These are phyloP conservation scores for Drosophila kanapiae DNA, from an alignment of 1,140 invertebrate species.

Conservation along the genomic window DNA sequence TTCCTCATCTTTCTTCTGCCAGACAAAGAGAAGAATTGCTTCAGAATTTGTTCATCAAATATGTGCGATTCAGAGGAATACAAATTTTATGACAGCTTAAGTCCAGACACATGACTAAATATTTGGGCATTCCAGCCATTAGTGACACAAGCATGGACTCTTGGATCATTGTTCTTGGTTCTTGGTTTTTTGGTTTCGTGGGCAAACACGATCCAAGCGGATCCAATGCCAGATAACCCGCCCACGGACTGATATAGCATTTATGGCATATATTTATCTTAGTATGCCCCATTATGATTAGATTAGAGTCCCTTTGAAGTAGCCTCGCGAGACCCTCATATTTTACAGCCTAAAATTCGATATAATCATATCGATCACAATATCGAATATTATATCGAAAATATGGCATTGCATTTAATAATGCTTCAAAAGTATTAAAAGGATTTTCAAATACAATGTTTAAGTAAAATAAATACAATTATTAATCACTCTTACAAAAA, in stretches of 20 bases:
- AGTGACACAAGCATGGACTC: neutral
- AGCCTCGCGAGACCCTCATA: neutral
- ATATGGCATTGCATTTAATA: neutral
- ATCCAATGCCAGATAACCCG: slow-evolving; percentile 31
- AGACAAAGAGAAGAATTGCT: neutral
- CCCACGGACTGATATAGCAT: slow-evolving; percentile 11
- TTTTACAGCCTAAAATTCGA: neutral
- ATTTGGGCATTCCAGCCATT: slow-evolving; percentile 15
- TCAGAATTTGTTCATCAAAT: slow-evolving; percentile 18
- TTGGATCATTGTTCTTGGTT: neutral
- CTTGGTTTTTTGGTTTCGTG: neutral
- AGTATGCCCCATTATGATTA: slow-evolving; percentile 25
- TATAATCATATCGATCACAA: neutral
- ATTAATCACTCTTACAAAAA: neutral
- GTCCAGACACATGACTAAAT: slow-evolving; percentile 43
- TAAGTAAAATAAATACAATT: neutral
- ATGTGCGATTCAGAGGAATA: slow-evolving; percentile 17
- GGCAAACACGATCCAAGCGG: slow-evolving; percentile 6
- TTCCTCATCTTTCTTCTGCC: slow-evolving; percentile 55
- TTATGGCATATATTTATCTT: slow-evolving; percentile 33
- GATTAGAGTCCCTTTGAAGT: slow-evolving; percentile 29
- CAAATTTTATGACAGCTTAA: slow-evolving; percentile 6
- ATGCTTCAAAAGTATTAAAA: neutral
- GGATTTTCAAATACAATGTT: no score
- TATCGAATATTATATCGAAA: neutral